phyloP scores from a whole-genome alignment of 2,888 invertebrate species.

The Agriopis leucophaearia region DNA sequence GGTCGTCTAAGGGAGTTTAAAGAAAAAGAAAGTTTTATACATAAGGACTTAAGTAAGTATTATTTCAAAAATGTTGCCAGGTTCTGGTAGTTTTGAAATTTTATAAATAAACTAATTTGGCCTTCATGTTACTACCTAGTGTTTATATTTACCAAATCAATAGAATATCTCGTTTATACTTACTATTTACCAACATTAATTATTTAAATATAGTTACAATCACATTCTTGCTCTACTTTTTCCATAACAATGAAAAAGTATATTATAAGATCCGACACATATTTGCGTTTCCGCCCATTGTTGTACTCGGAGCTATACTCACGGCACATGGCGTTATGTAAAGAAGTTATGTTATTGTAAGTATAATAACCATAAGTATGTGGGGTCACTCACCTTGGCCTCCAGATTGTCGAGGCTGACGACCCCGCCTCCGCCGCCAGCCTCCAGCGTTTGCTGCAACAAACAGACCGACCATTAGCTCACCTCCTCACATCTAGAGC shows the following conservation, averaged over 20 bases:
- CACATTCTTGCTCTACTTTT: conserved; percentile 30
- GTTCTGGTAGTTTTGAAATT: too few relatives aligned
- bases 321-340: conserved; percentile 36
- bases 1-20: too few relatives aligned
- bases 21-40: too few relatives aligned
- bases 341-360: conserved; percentile 28
- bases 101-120: too few relatives aligned
- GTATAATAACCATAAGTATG: conserved; percentile 31
- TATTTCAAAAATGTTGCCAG: too few relatives aligned
- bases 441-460: conserved; percentile 84
- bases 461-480: conserved; percentile 54
- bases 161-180: not conserved
- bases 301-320: conserved; percentile 28
- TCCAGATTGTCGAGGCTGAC: conserved; percentile 92
- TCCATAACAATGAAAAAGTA: conserved; percentile 27
- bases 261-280: conserved; percentile 40
- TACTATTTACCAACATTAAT: not conserved
- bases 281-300: conserved; percentile 43
- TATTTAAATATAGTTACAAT: not conserved
- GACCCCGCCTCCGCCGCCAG: conserved; percentile 83
- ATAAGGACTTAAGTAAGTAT: too few relatives aligned
- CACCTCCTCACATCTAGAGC: conserved; percentile 30
- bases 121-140: too few relatives aligned
- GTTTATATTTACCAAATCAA: not conserved
- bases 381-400: conserved; percentile 88